Percentiles rank a stretch among this genome's conserved stretches.
Conservation (phyloP, 1,140 invertebrate genomes). For the Psilanteris sp. region DNA sequence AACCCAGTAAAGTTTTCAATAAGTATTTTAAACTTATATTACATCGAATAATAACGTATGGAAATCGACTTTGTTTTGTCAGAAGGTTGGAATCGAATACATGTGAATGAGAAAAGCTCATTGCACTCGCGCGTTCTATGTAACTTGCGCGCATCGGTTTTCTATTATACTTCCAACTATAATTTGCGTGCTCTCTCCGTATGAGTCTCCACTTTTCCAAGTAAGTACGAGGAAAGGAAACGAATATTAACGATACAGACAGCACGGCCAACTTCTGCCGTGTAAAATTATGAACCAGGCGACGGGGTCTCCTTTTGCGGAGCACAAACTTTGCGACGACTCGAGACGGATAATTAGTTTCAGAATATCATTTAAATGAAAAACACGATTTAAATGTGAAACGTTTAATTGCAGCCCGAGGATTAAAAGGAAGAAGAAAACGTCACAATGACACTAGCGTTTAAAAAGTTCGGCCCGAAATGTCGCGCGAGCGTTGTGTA, state of each 20-base stretch:
- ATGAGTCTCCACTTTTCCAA: constrained; percentile 39
- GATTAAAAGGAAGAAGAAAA: not conserved
- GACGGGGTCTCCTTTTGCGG: constrained; percentile 13
- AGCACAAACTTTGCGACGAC: constrained; percentile 25
- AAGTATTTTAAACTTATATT: constrained; percentile 8
- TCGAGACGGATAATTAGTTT: constrained; percentile 39
- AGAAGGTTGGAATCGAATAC: constrained; percentile 33
- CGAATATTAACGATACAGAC: constrained; percentile 48
- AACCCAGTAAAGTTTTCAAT: no score
- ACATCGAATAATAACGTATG: constrained; percentile 22
- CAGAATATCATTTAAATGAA: constrained; percentile 33
- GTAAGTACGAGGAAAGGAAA: constrained; percentile 42
- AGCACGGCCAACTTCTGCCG: constrained; percentile 24
- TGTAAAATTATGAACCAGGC: constrained; percentile 31
- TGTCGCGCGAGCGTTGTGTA: constrained; percentile 4
- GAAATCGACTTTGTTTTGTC: constrained; percentile 22
- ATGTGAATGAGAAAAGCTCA: constrained; percentile 23
- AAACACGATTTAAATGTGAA: constrained; percentile 38
- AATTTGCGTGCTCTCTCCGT: constrained; percentile 36
- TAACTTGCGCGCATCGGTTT: constrained; percentile 37
- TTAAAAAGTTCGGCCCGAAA: constrained; percentile 20
- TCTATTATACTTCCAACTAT: constrained; percentile 43
- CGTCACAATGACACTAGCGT: constrained; percentile 4
- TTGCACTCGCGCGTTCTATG: constrained; percentile 5
- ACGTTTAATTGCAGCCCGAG: constrained; percentile 16